Conservation (phyloP, 1,140 invertebrate species). For the Aricia agestis region DNA sequence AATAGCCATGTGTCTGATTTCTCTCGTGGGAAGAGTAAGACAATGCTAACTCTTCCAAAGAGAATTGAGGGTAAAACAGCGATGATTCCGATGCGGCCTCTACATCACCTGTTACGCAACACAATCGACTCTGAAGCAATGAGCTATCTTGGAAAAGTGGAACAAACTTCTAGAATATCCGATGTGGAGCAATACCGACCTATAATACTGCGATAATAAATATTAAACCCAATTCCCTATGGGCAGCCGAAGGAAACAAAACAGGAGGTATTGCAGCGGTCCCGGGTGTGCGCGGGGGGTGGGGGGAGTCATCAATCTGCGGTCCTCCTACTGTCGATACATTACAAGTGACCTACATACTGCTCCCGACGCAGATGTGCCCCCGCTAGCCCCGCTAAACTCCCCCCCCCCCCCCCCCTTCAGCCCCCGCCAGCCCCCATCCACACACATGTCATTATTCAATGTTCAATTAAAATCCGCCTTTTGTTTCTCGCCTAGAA, state of each 20-base stretch:
- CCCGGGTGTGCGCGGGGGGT: slow-evolving; percentile 29
- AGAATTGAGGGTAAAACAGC: no score
- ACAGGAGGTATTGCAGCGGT: slow-evolving; percentile 49
- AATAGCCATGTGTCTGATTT: no score
- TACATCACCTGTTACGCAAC: no score
- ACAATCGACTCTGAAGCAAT: no score
- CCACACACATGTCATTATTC: not conserved
- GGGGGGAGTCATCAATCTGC: slow-evolving; percentile 55
- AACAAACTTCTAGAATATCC: not conserved
- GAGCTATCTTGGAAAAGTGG: not conserved
- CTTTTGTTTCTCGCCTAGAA: not conserved
- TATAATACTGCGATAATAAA: not conserved
- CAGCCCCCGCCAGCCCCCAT: no score
- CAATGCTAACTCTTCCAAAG: no score
- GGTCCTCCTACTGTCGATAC: slow-evolving; percentile 48
- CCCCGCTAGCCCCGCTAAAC: slow-evolving; percentile 27
- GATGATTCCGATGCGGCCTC: no score
- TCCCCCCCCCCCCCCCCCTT: not conserved
- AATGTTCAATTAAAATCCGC: not conserved
- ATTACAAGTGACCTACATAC: slow-evolving; percentile 52
- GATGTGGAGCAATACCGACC: not conserved
- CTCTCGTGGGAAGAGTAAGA: no score
- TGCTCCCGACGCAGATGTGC: slow-evolving; percentile 47
- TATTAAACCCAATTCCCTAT: slow-evolving; percentile 24
- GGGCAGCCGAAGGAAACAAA: slow-evolving; percentile 40